A percentile compares a stretch with the other conserved stretches of the same genome.
These are phyloP conservation scores for Sakesphorus luctuosus DNA, from an alignment of 2,113 vertebrate genomes.

Conservation along the genomic window DNA sequence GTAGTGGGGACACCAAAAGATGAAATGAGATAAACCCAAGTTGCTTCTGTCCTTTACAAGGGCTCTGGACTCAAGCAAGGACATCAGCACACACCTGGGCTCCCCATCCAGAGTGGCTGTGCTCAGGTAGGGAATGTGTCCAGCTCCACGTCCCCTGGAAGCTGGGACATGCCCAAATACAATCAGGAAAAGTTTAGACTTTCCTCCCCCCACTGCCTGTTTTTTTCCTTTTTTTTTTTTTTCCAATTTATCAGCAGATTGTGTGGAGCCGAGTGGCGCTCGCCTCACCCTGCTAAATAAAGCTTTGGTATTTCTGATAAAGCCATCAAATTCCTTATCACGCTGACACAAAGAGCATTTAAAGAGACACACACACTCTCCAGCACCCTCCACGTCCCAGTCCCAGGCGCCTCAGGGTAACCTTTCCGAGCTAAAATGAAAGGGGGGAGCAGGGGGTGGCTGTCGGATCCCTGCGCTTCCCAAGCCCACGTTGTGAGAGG, in stretches of 20 bases:
- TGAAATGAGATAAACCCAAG: neutral
- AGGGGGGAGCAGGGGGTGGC: neutral
- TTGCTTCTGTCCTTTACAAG: neutral
- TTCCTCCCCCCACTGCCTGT: constrained; percentile 64
- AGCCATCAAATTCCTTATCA: constrained; percentile 99
- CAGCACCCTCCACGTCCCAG: constrained; percentile 34
- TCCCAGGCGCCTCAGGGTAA: constrained; percentile 8
- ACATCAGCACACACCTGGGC: neutral
- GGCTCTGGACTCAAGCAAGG: neutral
- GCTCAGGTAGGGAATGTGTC: neutral
- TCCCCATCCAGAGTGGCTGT: rapidly evolving
- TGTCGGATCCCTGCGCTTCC: neutral
- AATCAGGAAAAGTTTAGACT: neutral
- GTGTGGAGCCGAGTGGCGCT: constrained; percentile 85
- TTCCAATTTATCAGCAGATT: constrained; percentile 92
- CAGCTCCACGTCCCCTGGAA: neutral
- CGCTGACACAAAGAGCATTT: constrained; percentile 88
- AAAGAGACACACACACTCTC: constrained; percentile 88
- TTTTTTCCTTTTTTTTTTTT: constrained; percentile 78
- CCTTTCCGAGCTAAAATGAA: neutral
- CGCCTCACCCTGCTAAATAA: constrained; percentile 98
- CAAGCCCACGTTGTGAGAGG: neutral
- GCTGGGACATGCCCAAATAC: neutral
- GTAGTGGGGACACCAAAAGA: neutral
- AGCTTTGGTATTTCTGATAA: constrained; percentile 99